A percentile compares a stretch with the other conserved stretches of the same genome.
phyloP scores from a whole-genome alignment of 2,888 invertebrate species.

The Orchesellides sinensis region DNA sequence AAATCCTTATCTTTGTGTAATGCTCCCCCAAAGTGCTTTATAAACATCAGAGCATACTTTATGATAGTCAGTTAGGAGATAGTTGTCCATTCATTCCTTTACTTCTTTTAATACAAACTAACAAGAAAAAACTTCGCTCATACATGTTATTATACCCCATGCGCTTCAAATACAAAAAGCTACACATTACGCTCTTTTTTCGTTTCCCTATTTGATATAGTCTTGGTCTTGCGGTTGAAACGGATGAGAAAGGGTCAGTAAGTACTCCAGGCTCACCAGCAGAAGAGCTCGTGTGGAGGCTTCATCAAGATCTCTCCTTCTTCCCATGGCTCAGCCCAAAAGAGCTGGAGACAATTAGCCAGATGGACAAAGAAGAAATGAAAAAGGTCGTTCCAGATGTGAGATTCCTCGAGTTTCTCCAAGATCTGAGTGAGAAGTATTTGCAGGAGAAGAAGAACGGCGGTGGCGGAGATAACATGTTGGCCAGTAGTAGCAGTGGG shows the following conservation, averaged over 20 bases:
- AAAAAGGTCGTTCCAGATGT: constrained; percentile 85
- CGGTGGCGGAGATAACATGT: constrained; percentile 52
- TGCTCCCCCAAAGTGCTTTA: constrained; percentile 51
- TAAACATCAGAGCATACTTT: constrained; percentile 49
- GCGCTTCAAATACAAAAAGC: background rate
- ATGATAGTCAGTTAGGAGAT: background rate
- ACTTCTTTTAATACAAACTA: too few species aligned
- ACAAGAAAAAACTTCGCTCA: background rate
- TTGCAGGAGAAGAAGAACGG: constrained; percentile 70
- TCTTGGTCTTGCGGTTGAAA: constrained; percentile 71
- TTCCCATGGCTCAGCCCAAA: constrained; percentile 90
- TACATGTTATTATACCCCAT: background rate
- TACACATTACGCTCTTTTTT: background rate
- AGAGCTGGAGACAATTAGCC: constrained; percentile 89
- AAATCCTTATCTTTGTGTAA: constrained; percentile 54
- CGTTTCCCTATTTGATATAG: constrained; percentile 29
- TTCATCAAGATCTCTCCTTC: constrained; percentile 89
- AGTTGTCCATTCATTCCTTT: constrained; percentile 19
- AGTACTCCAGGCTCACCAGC: constrained; percentile 76
- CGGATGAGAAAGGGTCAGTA: constrained; percentile 61
- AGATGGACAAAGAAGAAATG: constrained; percentile 93
- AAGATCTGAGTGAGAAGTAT: constrained; percentile 72
- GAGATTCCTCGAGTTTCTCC: constrained; percentile 73
- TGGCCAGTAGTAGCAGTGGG: constrained; percentile 57
- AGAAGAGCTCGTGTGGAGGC: constrained; percentile 86